These are phyloP conservation scores for Drosophila murphyi DNA, from an alignment of 1,140 invertebrate species.

Conservation along the genomic window DNA sequence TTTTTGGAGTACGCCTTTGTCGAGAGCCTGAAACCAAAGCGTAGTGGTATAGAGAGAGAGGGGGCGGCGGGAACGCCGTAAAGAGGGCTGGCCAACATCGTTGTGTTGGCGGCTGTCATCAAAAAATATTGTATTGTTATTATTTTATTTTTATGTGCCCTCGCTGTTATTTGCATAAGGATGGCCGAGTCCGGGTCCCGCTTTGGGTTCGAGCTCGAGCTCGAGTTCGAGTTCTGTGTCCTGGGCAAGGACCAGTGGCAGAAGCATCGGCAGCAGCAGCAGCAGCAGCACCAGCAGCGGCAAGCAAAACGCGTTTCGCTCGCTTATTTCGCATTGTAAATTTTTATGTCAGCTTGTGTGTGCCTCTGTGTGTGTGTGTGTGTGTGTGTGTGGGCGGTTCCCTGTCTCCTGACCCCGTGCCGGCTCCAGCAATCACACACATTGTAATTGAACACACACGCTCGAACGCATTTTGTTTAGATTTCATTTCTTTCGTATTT, in stretches of 20 bases:
- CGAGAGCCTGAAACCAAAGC: slow-evolving; percentile 32
- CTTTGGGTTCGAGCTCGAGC: slow-evolving; percentile 45
- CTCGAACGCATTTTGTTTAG: slow-evolving; percentile 83
- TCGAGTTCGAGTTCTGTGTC: not conserved
- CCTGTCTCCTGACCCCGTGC: slow-evolving; percentile 26
- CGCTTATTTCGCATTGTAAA: slow-evolving; percentile 82
- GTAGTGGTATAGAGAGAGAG: not conserved
- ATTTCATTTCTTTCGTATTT: slow-evolving; percentile 70
- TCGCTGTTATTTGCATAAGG: slow-evolving; percentile 77
- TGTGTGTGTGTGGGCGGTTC: slow-evolving; percentile 46
- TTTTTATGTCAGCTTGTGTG: slow-evolving; percentile 65
- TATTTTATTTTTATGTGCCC: slow-evolving; percentile 80
- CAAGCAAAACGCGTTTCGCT: slow-evolving; percentile 69
- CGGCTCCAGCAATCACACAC: slow-evolving; percentile 78
- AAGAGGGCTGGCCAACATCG: slow-evolving; percentile 31
- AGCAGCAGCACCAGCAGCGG: slow-evolving; percentile 3
- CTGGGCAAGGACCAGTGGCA: slow-evolving; percentile 29
- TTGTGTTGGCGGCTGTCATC: slow-evolving; percentile 71
- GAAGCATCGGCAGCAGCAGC: not conserved
- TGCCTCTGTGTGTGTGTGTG: slow-evolving; percentile 29
- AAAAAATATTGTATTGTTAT: slow-evolving; percentile 83
- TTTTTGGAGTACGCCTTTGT: slow-evolving; percentile 53
- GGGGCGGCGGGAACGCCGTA: not conserved
- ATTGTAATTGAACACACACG: slow-evolving; percentile 84
- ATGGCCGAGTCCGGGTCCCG: slow-evolving; percentile 51